Conservation (phyloP, 2,888 invertebrate genomes). For the Polydrusus tereticollis region DNA sequence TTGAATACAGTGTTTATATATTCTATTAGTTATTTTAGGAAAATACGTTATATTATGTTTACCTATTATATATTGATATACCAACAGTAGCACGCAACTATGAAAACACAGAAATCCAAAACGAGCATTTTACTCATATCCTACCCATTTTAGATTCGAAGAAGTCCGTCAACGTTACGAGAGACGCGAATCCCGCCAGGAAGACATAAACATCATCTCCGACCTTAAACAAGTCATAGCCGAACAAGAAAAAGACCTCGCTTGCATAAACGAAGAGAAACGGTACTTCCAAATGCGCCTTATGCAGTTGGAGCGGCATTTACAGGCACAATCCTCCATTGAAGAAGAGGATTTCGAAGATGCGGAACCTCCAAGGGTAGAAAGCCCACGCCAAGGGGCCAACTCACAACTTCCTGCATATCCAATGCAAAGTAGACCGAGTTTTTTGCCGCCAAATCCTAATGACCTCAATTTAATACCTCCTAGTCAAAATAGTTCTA, state of each 20-base stretch:
- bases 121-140: no score
- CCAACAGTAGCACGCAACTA: no score
- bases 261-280: conserved; percentile 71
- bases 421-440: conserved; percentile 24
- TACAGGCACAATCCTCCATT: conserved; percentile 55
- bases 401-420: conserved; percentile 7
- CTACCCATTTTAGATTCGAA: conserved; percentile 67
- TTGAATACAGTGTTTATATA: no score
- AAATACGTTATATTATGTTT: no score
- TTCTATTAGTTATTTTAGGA: no score
- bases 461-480: conserved; percentile 29
- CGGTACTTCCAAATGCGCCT: conserved; percentile 71
- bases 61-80: no score
- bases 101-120: no score
- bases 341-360: conserved; percentile 61
- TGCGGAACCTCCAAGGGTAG: conserved; percentile 51
- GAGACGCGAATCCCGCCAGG: conserved; percentile 70
- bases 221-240: conserved; percentile 71
- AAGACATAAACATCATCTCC: conserved; percentile 71
- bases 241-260: conserved; percentile 72
- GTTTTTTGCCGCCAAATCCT: conserved; percentile 35
- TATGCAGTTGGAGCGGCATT: conserved; percentile 61
- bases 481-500: conserved; percentile 44
- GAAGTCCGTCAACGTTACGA: conserved; percentile 73
- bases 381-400: conserved; percentile 14